Base-by-base conservation (phyloP, 2,888 invertebrate species). In the Anoplius nigerrimus region DNA sequence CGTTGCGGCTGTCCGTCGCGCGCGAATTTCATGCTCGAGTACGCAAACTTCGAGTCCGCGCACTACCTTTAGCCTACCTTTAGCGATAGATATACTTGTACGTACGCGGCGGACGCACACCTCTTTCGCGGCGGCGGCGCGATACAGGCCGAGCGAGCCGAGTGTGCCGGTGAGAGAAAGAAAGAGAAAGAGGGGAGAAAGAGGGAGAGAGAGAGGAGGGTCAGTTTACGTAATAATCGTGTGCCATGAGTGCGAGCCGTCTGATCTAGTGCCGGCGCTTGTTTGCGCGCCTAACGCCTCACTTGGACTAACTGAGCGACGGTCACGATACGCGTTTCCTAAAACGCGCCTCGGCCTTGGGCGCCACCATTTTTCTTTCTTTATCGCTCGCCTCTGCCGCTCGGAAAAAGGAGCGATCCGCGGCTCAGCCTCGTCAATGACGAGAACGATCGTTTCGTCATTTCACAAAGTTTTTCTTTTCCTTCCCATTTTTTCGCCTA, bases 1-100 rank as follows among this genome's bases (percentile, higher is more conserved):
- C 64, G 62, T 60, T 60, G 66, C 70, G 67, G 61, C 63, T 34
- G 58, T 60, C 63, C 65, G 68, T 43, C 61, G 63, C 68, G 66
- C 64, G 77, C 64, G 71, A 34, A 70, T 79, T 76, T 76, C 74
- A 74, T 72, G 74, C 79, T 75, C 76, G 78, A 76, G 69, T 72
- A 76, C 76, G 70, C 72, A 70, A 62, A 74, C 68, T 70, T 74
- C 53, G 69, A 65, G 71, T 72, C 69, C 56, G 58, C 58, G 48
- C 48, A 48, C 46, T n/a, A 16, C 46, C 46, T n/a, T n/a, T n/a
- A n/a, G n/a, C n/a, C n/a, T n/a, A n/a, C n/a, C n/a, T n/a, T n/a
- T n/a, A n/a, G n/a, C n/a, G n/a, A n/a, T n/a, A n/a, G n/a, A 27
- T 27, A 6, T 2, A 27, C 27, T 27, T 27, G 6, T 6, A 27